Base-by-base conservation (phyloP, 92 coral and sea anemone species). In the Epizoanthus fatuus region DNA sequence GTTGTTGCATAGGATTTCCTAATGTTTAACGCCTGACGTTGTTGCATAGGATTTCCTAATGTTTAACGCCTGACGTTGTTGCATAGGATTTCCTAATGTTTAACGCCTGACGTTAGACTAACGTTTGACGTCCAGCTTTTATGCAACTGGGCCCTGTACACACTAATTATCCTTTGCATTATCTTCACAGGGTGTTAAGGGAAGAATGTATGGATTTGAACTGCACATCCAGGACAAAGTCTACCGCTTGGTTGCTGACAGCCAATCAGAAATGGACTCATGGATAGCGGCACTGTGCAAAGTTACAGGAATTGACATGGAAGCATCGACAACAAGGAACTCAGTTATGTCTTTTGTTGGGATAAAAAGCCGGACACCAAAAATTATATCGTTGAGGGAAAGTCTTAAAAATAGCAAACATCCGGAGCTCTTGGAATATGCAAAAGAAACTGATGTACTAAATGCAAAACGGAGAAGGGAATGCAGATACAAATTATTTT, bases 201-300 rank as follows among this genome's bases (percentile, higher is more conserved):
- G 99, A 49, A 90, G 96, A 64, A 97, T 97, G 99, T 94, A 97
- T 63, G 99, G 99, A 2, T 97, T 97, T 86, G 99, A 97, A 72
- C 91, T 97, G 29, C 99, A 96, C 77, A 92, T 97, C 45, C 99
- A 97, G 74, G 99, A 97, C 94, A 97, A 97, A 65, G 75, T 92
- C 5, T 97, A 97, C 91, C 93, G 98, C 74, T 81, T 97, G 35
- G 88, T 97, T 4, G 99, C 99, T 3, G 99, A 97, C 84, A 97
- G 97, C 67, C 99, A 97, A 59, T 86, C 93, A 3, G 98, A 97
- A 37, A 97, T 97, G 99, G 99, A 97, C 47, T 84, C 94, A 4
- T 97, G 99, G 99, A 90, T 97, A n/a, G 74, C 93, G 14, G 93
- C 89, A 1, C 75, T 97, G 65, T 95, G 99, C 75, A 94, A 96